A percentile compares a stretch with the other conserved stretches of the same genome.
These are phyloP conservation scores for Erannis defoliaria DNA, from an alignment of 2,888 invertebrate genomes.

Conservation along the genomic window DNA sequence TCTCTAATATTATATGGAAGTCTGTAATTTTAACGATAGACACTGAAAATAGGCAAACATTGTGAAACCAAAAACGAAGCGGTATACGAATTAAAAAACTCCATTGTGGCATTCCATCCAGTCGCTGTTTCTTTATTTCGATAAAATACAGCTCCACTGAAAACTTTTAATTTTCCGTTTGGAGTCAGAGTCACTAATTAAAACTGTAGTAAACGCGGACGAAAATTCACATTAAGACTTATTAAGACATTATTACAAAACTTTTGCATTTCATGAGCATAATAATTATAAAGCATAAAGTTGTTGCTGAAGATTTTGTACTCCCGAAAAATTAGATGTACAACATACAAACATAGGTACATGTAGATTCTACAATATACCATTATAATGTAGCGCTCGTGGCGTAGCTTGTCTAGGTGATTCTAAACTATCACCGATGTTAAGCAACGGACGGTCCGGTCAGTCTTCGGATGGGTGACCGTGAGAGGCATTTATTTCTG, in stretches of 20 bases:
- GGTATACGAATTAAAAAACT: constrained; percentile 37
- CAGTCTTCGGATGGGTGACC: too few relatives aligned
- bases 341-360: too few relatives aligned
- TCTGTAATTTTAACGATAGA: not conserved
- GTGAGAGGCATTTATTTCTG: too few relatives aligned
- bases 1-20: too few relatives aligned
- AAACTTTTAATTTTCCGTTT: constrained; percentile 54
- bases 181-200: constrained; percentile 49
- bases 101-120: constrained; percentile 33
- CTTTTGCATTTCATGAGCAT: constrained; percentile 26
- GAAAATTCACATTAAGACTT: constrained; percentile 34
- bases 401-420: too few relatives aligned
- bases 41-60: not conserved
- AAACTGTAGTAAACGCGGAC: constrained; percentile 37
- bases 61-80: not conserved
- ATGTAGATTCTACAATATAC: too few relatives aligned
- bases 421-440: too few relatives aligned
- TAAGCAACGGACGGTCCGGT: too few relatives aligned
- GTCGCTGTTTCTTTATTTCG: constrained; percentile 38
- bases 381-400: too few relatives aligned
- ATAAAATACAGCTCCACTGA: constrained; percentile 37
- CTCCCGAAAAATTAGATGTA: not conserved
- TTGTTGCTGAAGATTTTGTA: not conserved
- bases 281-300: constrained; percentile 16
- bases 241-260: constrained; percentile 25